phyloP scores from a whole-genome alignment of 2,888 invertebrate species.

The Amblyteles armatorius region DNA sequence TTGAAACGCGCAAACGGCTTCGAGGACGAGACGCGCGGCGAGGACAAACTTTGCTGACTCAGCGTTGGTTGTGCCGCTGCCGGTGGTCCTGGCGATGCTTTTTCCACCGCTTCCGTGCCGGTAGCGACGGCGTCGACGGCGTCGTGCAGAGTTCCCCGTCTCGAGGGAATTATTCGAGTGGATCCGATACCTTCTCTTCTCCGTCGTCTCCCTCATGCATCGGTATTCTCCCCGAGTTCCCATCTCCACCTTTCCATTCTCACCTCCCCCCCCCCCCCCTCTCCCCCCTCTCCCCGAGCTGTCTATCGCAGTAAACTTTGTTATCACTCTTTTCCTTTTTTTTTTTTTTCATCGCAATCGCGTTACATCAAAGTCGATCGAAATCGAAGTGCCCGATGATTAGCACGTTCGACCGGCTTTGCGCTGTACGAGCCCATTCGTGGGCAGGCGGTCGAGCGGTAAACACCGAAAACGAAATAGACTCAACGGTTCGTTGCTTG shows the following conservation, averaged over 20 bases:
- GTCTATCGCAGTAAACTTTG: slow-evolving; percentile 4
- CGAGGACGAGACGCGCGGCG: slow-evolving; percentile 35
- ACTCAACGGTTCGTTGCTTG: background rate
- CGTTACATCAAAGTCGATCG: too few species aligned
- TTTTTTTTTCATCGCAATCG: background rate
- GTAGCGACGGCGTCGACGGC: slow-evolving; percentile 15
- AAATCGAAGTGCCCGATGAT: too few species aligned
- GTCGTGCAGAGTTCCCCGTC: slow-evolving; percentile 29
- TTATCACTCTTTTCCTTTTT: background rate
- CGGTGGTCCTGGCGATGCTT: slow-evolving; percentile 41
- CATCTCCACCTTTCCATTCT: background rate
- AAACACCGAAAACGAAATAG: background rate
- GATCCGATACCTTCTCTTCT: slow-evolving; percentile 48
- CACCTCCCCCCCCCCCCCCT: background rate
- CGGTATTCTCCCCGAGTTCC: slow-evolving; percentile 26
- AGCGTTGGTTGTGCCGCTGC: slow-evolving; percentile 49
- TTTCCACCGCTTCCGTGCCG: slow-evolving; percentile 25
- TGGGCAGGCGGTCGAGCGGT: background rate
- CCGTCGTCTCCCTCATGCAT: slow-evolving; percentile 31
- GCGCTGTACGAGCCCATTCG: too few species aligned
- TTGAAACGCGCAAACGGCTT: slow-evolving; percentile 7
- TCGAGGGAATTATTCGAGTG: slow-evolving; percentile 51
- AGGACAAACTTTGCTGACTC: slow-evolving; percentile 73
- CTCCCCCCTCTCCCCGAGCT: background rate
- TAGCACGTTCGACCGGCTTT: too few species aligned